Evolutionary conservation across 2,888 invertebrate genomes (phyloP).

Genomic region (Slavum lentiscoides): DNA sequence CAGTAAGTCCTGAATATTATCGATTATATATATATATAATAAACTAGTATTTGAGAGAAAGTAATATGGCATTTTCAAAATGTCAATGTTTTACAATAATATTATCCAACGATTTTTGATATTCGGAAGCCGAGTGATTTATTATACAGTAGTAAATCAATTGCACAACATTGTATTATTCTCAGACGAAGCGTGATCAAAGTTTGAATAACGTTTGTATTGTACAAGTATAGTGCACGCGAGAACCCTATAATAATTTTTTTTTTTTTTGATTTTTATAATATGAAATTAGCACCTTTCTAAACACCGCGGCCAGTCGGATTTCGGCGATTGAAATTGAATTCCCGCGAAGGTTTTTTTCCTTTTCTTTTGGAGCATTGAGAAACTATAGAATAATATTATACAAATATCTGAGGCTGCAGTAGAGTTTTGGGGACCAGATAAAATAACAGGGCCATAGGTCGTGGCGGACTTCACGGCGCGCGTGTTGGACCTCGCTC

Average conservation of each 20-base stretch:
- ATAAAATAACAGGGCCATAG: conserved; percentile 44
- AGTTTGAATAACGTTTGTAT: conserved; percentile 3
- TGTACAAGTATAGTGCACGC: neutral
- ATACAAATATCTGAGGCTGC: neutral
- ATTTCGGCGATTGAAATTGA: conserved; percentile 16
- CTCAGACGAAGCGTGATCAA: conserved; percentile 36
- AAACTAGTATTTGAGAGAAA: conserved; percentile 47
- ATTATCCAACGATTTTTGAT: conserved; percentile 16
- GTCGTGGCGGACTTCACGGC: conserved; percentile 32
- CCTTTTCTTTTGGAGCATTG: neutral
- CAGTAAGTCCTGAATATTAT: conserved; percentile 6
- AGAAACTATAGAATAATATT: conserved; percentile 20
- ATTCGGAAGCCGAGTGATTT: conserved; percentile 37
- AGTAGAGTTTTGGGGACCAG: conserved; percentile 26
- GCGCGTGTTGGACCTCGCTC: conserved; percentile 47
- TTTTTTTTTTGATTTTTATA: too few relatives aligned
- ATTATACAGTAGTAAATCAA: conserved; percentile 9
- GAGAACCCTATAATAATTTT: neutral
- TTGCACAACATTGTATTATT: conserved; percentile 26
- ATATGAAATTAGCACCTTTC: conserved; percentile 42
- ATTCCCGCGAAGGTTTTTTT: conserved; percentile 41
- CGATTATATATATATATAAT: neutral
- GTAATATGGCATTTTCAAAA: conserved; percentile 28
- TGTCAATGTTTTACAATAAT: conserved; percentile 40
- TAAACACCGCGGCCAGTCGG: neutral